Conservation (phyloP, 2,797 vertebrate species). For the Myotis pilosus region DNA sequence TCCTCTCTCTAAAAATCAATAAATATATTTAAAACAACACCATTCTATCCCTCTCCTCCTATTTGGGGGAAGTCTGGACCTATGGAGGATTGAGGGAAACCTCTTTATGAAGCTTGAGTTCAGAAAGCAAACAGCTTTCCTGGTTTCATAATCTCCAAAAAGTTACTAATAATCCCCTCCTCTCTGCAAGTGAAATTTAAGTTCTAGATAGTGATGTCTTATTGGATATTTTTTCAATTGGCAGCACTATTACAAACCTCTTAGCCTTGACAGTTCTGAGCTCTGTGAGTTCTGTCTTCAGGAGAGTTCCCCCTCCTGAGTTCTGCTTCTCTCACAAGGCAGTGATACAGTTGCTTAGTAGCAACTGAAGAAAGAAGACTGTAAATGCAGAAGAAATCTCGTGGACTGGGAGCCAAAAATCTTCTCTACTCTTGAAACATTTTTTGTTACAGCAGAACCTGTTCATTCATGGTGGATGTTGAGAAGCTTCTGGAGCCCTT, state of each 20-base stretch:
- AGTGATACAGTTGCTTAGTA: background rate
- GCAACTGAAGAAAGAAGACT: background rate
- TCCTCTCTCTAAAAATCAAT: too few species aligned
- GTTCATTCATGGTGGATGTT: background rate
- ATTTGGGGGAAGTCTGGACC: background rate
- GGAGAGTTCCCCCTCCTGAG: background rate
- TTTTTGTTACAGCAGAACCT: background rate
- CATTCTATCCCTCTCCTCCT: background rate
- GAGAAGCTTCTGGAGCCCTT: background rate
- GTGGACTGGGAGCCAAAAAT: background rate
- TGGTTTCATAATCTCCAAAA: background rate
- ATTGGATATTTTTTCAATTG: background rate
- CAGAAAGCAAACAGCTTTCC: conserved; percentile 25
- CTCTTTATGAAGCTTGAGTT: background rate
- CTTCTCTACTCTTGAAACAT: background rate
- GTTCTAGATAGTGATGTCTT: background rate
- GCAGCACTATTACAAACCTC: background rate
- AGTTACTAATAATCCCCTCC: background rate
- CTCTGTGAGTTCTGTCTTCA: background rate
- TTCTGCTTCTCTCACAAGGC: conserved; percentile 6
- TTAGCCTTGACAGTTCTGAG: background rate
- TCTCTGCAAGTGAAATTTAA: conserved; percentile 13
- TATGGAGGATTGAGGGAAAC: background rate
- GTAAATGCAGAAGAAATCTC: conserved; percentile 2
- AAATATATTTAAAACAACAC: too few species aligned